phyloP scores from a whole-genome alignment of 2,113 vertebrate genomes.

The Laticauda laticaudata region DNA sequence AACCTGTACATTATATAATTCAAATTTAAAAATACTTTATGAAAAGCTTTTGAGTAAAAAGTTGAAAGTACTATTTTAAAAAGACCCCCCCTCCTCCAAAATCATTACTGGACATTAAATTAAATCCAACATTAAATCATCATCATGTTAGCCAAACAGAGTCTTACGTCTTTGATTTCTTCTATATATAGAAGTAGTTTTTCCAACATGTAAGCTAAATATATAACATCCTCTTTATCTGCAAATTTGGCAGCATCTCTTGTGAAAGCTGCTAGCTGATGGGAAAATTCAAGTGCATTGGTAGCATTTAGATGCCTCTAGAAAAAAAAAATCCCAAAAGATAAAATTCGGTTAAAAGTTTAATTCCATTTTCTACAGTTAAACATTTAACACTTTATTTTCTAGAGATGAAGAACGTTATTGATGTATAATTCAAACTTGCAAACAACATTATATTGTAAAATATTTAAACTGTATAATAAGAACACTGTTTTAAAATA shows the following conservation, averaged over 20 bases:
- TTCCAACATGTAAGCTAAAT: constrained; percentile 86
- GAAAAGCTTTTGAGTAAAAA: constrained; percentile 30
- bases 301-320: constrained; percentile 82
- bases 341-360: constrained; percentile 19
- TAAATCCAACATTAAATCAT: not conserved
- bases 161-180: constrained; percentile 78
- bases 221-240: constrained; percentile 89
- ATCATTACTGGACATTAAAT: not conserved
- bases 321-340: constrained; percentile 34
- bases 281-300: constrained; percentile 79
- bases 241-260: constrained; percentile 79
- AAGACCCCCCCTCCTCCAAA: not conserved
- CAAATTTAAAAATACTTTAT: not conserved
- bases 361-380: not conserved
- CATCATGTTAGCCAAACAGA: constrained; percentile 16
- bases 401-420: not conserved
- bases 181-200: constrained; percentile 81
- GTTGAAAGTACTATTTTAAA: constrained; percentile 1
- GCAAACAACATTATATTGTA: not conserved
- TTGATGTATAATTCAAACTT: not conserved
- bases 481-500: not conserved
- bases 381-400: not conserved
- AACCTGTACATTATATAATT: not conserved
- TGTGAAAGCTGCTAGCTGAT: constrained; percentile 81
- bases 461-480: not conserved